phyloP scores from a whole-genome alignment of 2,113 vertebrate genomes.

The Alligator mississippiensis region DNA sequence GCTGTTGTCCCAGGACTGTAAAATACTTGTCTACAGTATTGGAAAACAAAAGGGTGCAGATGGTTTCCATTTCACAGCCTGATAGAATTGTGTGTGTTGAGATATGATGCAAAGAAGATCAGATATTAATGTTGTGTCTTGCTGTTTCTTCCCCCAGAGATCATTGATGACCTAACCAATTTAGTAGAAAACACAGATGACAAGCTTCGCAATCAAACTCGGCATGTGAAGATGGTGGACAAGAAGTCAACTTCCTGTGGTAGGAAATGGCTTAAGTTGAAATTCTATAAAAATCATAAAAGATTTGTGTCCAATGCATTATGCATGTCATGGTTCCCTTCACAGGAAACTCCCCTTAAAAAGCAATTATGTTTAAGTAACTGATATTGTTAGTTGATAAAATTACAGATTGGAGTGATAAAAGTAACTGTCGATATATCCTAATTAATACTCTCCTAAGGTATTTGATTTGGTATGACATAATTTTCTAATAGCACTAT shows the following conservation, averaged over 20 bases:
- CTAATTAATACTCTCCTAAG: neutral
- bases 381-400: neutral
- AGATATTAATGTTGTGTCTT: neutral
- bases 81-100: neutral
- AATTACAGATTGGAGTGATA: neutral
- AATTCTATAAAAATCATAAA: neutral
- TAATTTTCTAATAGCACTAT: neutral
- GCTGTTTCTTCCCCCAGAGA: conserved; percentile 81
- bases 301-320: neutral
- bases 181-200: conserved; percentile 94
- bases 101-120: neutral
- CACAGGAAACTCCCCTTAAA: neutral
- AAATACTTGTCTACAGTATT: neutral
- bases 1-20: neutral
- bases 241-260: conserved; percentile 93
- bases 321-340: rapidly evolving
- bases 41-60: neutral
- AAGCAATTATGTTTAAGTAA: neutral
- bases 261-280: conserved; percentile 66
- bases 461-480: neutral
- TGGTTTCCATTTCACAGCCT: neutral
- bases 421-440: neutral
- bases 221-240: conserved; percentile 90
- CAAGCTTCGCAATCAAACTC: conserved; percentile 87
- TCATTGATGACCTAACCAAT: conserved; percentile 93